Evolutionary conservation across 2,888 invertebrate species (phyloP), one percentile per base, ranked within the genome.

Genomic region (Tromatobia lineatoria): DNA sequence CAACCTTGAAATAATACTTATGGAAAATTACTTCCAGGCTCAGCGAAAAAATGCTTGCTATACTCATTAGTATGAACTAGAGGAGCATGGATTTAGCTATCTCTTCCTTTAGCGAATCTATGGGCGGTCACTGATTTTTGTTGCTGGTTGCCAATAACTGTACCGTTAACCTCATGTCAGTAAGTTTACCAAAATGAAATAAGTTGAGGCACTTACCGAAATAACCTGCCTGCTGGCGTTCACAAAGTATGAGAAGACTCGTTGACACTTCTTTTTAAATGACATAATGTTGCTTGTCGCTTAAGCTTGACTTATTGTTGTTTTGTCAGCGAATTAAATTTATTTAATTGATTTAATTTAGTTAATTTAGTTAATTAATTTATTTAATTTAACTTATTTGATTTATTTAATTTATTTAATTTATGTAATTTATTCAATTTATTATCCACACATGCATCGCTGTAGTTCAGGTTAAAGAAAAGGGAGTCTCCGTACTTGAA

Each of bases 211-310:
- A 85, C 86, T 86, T 75, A 86, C 86, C 86, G 80, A 78, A 13
- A 82, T 69, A 66, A 84, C 77, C 29, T 78, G 82, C 20, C 82
- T 82, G 82, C 82, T 70, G 74, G 61, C 73, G 42, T 84, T 80
- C 38, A 75, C 77, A 11, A 85, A 66, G 67, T 78, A 75, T 0
- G 54, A 34, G 38, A 54, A 52, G 23, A 84, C 74, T 38, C 38
- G 73, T 57, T 47, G 73, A 8, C 61, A 77, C 61, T 74, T 84
- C 52, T 84, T 84, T 69, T 80, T 77, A 18, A 77, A 80, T 18
- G 77, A 54, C 83, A 84, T 84, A 23, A 38, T 38, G 66, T 66
- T 13, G 15, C 61, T 71, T 20, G 29, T 18, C 20, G 8, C 25
- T 57, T 42, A 29, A 8, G 38, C 47, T 70, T 34, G 6, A 47